Base-by-base conservation (phyloP, 2,888 invertebrate genomes). In the Thysanoteuthis rhombus region DNA sequence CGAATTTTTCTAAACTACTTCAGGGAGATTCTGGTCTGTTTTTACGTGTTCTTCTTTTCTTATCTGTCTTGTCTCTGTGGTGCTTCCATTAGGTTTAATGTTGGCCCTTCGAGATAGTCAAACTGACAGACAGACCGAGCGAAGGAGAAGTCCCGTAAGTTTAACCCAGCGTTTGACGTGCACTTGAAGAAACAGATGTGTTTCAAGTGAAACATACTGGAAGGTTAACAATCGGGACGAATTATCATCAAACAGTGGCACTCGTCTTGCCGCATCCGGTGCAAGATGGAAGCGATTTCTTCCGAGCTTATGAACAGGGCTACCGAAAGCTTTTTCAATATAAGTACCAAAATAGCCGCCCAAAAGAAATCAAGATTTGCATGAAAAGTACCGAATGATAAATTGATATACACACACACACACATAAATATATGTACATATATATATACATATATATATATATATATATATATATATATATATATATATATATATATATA, bases 161-260 rank as follows among this genome's bases (percentile, higher is more conserved):
- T 75, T 75, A 1, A 12, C n/a, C 25, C 3, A n/a, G 12, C n/a
- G n/a, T 75, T n/a, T 75, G 75, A 75, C 75, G 75, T n/a, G 52
- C 25, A 52, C 52, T 52, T 52, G 52, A 52, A 52, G 25, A 52
- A 75, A 75, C n/a, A 75, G n/a, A n/a, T 75, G 75, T 75, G 75
- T 75, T 75, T n/a, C n/a, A n/a, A 16, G 75, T n/a, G n/a, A n/a
- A 75, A 75, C n/a, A 16, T 75, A n/a, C 75, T 75, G 2, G n/a
- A 75, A 75, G n/a, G 75, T 75, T 75, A 75, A 75, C n/a, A 75
- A 75, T 75, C n/a, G n/a, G 75, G n/a, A 75, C 75, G n/a, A n/a
- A 75, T 75, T 75, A n/a, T 75, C 75, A 75, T n/a, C 75, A 75
- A 75, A 75, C 75, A 2, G 75, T 75, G 75, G n/a, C n/a, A n/a